phyloP scores from a whole-genome alignment of 2,888 invertebrate species.

The Erpobdella octoculata region DNA sequence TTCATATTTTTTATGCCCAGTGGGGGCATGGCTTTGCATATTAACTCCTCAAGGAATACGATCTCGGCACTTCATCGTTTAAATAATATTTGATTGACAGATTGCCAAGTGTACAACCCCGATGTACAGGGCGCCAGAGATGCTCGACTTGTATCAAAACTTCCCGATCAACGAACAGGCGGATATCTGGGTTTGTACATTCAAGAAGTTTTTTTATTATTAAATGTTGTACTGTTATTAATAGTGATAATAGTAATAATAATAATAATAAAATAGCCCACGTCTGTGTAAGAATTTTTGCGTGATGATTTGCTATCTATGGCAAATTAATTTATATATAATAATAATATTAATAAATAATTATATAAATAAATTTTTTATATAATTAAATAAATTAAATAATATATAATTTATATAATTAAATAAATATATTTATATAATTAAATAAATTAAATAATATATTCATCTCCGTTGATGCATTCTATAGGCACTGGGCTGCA shows the following conservation, averaged over 20 bases:
- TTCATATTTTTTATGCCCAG: no score
- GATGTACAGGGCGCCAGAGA: slow-evolving; percentile 93
- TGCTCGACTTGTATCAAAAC: slow-evolving; percentile 94
- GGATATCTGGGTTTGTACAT: slow-evolving; percentile 70
- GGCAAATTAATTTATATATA: neutral
- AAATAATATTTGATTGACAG: no score
- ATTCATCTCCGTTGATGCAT: neutral
- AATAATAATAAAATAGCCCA: no score
- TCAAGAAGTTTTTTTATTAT: no score
- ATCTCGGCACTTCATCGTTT: no score
- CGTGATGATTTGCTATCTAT: no score
- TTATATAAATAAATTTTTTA: neutral
- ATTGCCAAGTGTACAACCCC: slow-evolving; percentile 59
- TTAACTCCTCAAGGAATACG: no score
- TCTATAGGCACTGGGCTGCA: slow-evolving; percentile 77
- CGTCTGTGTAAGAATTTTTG: no score
- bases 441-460: no score
- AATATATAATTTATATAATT: neutral
- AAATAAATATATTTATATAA: neutral
- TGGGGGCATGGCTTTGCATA: no score
- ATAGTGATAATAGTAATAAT: no score
- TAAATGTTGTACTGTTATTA: no score
- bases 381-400: neutral
- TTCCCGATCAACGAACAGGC: slow-evolving; percentile 79
- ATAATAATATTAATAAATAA: neutral